phyloP scores from a whole-genome alignment of 2,113 vertebrate genomes.

The Microcebus tavaratra region DNA sequence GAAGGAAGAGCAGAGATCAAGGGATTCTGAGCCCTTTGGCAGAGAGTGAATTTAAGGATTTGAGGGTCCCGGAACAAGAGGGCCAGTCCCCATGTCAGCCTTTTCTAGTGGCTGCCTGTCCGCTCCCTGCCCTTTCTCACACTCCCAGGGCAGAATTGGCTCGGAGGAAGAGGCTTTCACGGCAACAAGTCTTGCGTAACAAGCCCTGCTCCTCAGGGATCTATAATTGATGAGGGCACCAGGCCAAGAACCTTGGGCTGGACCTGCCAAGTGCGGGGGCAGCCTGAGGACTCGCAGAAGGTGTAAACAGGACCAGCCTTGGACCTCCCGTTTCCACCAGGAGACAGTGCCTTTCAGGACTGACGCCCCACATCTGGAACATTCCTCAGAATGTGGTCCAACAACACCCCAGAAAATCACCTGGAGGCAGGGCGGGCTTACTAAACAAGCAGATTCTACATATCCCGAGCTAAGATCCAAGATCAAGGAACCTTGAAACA shows the following conservation, averaged over 20 bases:
- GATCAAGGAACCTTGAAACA: not conserved
- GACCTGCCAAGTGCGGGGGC: constrained; percentile 59
- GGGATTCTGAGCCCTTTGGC: not conserved
- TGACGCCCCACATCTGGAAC: not conserved
- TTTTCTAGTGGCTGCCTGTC: not conserved
- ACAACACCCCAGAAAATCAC: not conserved
- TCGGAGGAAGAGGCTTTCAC: constrained; percentile 64
- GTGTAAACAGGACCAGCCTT: not conserved
- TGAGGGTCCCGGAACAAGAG: not conserved
- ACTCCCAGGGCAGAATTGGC: not conserved
- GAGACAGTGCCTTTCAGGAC: not conserved
- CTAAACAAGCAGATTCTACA: not conserved
- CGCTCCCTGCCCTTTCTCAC: constrained; percentile 45
- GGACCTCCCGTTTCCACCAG: not conserved
- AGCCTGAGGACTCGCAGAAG: not conserved
- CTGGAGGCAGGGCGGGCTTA: not conserved
- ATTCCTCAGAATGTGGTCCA: not conserved
- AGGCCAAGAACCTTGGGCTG: constrained; percentile 2
- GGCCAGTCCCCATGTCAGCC: not conserved
- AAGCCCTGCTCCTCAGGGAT: constrained; percentile 62
- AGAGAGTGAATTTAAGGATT: not conserved
- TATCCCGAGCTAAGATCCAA: not conserved
- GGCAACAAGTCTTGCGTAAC: constrained; percentile 72
- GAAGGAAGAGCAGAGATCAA: not conserved
- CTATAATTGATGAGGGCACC: constrained; percentile 74